Evolutionary conservation across 1,140 invertebrate genomes (phyloP).

Genomic region (Diorhabda carinulata): DNA sequence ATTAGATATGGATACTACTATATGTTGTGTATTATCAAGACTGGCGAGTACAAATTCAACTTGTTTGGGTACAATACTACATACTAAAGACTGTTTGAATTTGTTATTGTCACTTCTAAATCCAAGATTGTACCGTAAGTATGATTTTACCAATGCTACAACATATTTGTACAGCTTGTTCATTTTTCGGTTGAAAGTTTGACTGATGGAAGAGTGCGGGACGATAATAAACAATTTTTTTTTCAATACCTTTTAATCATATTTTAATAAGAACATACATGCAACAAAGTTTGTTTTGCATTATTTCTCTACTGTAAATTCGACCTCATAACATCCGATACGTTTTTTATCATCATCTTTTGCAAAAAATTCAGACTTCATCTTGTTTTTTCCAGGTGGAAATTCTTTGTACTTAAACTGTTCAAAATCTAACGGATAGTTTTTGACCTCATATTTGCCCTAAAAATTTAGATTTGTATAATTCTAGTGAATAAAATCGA

Average conservation of each 20-base stretch:
- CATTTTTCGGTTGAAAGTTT: not conserved
- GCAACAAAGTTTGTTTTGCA: not conserved
- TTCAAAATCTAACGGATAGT: constrained; percentile 19
- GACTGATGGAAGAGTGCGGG: not conserved
- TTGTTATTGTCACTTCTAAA: constrained; percentile 49
- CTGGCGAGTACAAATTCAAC: constrained; percentile 44
- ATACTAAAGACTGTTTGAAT: constrained; percentile 50
- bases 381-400: constrained; percentile 17
- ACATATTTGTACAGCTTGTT: not conserved
- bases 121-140: constrained; percentile 50
- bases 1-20: constrained; percentile 51
- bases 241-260: not conserved
- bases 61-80: constrained; percentile 47
- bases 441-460: constrained; percentile 19
- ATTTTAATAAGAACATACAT: constrained; percentile 5
- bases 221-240: not conserved
- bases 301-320: constrained; percentile 12
- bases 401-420: constrained; percentile 23
- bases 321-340: constrained; percentile 16
- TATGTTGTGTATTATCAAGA: constrained; percentile 50
- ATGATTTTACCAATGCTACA: not conserved
- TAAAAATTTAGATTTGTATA: constrained; percentile 7
- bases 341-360: constrained; percentile 10
- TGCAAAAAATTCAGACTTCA: constrained; percentile 6
- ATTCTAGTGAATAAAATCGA: no score